Evolutionary conservation across 2,888 invertebrate genomes (phyloP).

Genomic region (Pseudolycoriella hygida): DNA sequence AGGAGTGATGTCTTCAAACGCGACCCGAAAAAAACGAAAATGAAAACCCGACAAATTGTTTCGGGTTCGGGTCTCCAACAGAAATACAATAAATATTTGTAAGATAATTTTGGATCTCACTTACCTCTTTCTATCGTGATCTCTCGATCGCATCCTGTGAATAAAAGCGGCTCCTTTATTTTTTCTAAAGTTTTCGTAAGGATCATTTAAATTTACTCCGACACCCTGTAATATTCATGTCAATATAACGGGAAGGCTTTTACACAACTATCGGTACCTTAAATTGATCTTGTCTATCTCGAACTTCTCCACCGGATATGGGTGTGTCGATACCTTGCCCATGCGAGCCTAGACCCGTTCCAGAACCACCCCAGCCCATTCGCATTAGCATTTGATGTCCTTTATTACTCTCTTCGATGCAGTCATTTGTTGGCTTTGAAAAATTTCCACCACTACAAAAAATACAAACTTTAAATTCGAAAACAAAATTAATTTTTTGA

Average conservation of each 20-base stretch:
- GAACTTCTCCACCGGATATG: conserved; percentile 74
- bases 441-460: conserved; percentile 21
- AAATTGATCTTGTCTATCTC: conserved; percentile 85
- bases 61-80: no score
- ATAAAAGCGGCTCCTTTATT: conserved; percentile 91
- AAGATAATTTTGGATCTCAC: no score
- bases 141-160: conserved; percentile 80
- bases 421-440: conserved; percentile 33
- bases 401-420: conserved; percentile 78
- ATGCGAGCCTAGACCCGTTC: conserved; percentile 80
- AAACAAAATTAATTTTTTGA: not conserved
- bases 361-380: conserved; percentile 91
- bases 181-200: conserved; percentile 93
- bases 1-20: no score
- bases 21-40: no score
- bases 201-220: conserved; percentile 83
- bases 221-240: conserved; percentile 43
- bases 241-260: not conserved
- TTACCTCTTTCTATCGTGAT: conserved; percentile 41
- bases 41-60: no score
- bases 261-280: conserved; percentile 42
- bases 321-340: conserved; percentile 94
- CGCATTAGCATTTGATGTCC: conserved; percentile 93
- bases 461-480: conserved; percentile 1
- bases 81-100: no score